phyloP scores from a whole-genome alignment of 2,888 invertebrate species.

The Nomada ruficornis region DNA sequence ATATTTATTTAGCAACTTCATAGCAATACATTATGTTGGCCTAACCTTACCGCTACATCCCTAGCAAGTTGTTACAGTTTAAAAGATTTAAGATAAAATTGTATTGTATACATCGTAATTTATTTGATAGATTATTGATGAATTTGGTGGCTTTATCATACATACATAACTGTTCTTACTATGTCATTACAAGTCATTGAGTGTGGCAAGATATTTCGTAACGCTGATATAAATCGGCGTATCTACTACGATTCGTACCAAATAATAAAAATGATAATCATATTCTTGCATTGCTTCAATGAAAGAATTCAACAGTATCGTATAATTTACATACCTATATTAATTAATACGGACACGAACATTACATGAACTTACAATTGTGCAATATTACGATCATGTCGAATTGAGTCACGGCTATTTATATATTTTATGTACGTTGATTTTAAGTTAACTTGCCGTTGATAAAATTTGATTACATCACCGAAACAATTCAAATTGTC shows the following conservation, averaged over 20 bases:
- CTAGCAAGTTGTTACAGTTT: constrained; percentile 2
- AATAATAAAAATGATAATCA: not conserved
- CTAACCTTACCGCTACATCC: constrained; percentile 22
- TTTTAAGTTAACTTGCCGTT: not conserved
- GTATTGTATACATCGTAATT: constrained; percentile 2
- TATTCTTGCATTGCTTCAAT: not conserved
- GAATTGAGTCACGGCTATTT: not conserved
- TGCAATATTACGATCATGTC: not conserved
- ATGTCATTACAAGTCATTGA: not conserved
- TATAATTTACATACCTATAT: not conserved
- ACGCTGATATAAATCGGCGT: not conserved
- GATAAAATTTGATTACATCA: not conserved
- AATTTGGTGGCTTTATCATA: not conserved
- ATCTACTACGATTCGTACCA: not conserved
- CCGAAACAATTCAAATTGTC: not conserved
- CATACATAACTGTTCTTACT: not conserved
- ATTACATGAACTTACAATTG: not conserved
- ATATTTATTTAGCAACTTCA: not conserved
- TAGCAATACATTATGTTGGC: constrained; percentile 7
- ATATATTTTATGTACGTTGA: not conserved
- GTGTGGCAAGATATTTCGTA: constrained; percentile 11
- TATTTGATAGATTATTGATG: constrained; percentile 1
- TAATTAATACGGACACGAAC: not conserved
- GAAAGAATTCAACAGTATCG: not conserved
- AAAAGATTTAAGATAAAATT: constrained; percentile 27